Percentiles rank a stretch among this genome's conserved stretches.
phyloP scores from a whole-genome alignment of 2,113 vertebrate genomes.

The Rostratula benghalensis region DNA sequence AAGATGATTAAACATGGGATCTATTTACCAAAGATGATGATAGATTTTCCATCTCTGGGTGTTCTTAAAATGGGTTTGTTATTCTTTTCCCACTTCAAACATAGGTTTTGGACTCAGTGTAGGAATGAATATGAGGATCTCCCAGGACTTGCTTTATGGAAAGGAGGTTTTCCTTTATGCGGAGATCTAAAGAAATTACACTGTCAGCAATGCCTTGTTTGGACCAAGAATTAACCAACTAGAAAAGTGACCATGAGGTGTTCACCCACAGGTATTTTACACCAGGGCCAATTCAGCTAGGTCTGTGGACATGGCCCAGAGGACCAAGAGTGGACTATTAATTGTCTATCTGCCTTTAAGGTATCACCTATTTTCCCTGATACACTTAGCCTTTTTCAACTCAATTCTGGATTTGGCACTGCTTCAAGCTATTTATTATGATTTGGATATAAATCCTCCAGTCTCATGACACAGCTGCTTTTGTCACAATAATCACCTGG shows the following conservation, averaged over 20 bases:
- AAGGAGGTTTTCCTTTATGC: neutral
- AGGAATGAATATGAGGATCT: neutral
- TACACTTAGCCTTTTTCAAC: neutral
- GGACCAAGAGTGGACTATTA: neutral
- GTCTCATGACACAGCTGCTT: neutral
- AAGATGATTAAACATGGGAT: neutral
- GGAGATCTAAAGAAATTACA: neutral
- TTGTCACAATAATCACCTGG: constrained; percentile 18
- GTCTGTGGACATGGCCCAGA: neutral
- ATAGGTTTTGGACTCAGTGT: neutral
- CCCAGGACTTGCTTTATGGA: neutral
- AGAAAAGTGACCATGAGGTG: neutral
- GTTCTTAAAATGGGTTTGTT: neutral
- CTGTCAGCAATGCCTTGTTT: neutral
- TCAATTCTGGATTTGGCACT: neutral
- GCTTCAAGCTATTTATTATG: constrained; percentile 9
- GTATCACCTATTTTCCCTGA: neutral
- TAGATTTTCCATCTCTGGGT: neutral
- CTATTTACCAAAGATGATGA: neutral
- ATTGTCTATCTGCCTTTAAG: neutral
- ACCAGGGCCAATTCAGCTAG: neutral
- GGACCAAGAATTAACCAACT: neutral
- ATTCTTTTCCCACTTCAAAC: neutral
- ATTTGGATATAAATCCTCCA: constrained; percentile 33
- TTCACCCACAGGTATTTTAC: neutral